A percentile compares a stretch with the other conserved stretches of the same genome.
phyloP scores from a whole-genome alignment of 23 tunicate genomes.

The Aplidium turbinatum region DNA sequence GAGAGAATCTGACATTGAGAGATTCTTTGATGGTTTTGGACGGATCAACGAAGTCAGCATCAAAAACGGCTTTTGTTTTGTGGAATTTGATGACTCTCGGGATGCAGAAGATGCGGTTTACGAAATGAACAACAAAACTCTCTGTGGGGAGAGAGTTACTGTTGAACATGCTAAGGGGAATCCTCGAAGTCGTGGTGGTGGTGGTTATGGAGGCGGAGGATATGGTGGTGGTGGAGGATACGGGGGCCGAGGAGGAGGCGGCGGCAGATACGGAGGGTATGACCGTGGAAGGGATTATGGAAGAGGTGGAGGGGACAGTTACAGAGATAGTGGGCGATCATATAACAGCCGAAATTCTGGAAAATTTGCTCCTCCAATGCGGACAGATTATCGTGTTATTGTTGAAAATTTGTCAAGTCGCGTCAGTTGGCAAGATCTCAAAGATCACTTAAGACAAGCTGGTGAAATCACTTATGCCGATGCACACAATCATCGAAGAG shows the following conservation, averaged over 20 bases:
- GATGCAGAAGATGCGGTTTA: constrained; percentile 87
- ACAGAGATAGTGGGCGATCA: too few relatives aligned
- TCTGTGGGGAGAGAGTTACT: constrained; percentile 74
- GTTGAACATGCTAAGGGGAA: constrained; percentile 54
- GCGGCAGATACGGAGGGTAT: not conserved
- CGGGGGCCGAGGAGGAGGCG: constrained; percentile 34
- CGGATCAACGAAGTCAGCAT: constrained; percentile 69
- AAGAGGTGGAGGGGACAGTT: constrained; percentile 15
- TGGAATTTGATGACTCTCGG: constrained; percentile 74
- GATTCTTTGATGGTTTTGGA: constrained; percentile 72
- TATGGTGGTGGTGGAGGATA: constrained; percentile 26
- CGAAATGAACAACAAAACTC: constrained; percentile 67
- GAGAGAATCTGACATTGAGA: constrained; percentile 54
- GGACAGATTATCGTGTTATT: constrained; percentile 68
- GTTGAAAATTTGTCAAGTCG: constrained; percentile 68
- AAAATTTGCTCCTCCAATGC: constrained; percentile 60
- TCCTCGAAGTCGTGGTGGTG: constrained; percentile 40
- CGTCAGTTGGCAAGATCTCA: constrained; percentile 83
- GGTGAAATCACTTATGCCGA: constrained; percentile 80
- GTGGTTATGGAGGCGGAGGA: constrained; percentile 10
- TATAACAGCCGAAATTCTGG: constrained; percentile 7
- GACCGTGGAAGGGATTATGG: constrained; percentile 23
- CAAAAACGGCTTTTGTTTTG: constrained; percentile 72
- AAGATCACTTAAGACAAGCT: constrained; percentile 73
- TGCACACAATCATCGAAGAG: constrained; percentile 64